Conservation (phyloP, 2,888 invertebrate species). For the Ennomos fuscantarius region DNA sequence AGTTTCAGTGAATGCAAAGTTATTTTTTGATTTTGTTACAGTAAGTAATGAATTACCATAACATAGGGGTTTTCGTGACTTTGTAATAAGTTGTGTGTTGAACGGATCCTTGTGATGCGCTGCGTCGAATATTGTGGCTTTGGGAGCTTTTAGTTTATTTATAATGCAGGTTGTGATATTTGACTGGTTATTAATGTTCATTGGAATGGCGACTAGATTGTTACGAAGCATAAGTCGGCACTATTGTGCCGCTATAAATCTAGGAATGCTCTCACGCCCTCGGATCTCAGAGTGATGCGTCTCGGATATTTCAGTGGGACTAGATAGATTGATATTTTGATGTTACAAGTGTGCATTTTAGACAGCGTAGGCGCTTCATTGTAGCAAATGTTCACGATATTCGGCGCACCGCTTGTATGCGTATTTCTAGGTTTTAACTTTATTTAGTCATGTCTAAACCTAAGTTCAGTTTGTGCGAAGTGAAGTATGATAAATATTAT, state of each 20-base stretch:
- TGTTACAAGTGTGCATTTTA: slow-evolving; percentile 22
- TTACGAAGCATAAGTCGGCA: slow-evolving; percentile 7
- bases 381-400: slow-evolving; percentile 33
- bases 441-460: slow-evolving; percentile 79
- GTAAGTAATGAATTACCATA: slow-evolving; percentile 72
- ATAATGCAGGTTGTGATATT: slow-evolving; percentile 57
- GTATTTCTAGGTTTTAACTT: slow-evolving; percentile 76
- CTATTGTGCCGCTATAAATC: slow-evolving; percentile 23
- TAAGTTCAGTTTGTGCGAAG: slow-evolving; percentile 77
- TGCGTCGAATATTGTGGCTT: slow-evolving; percentile 47
- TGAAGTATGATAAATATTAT: slow-evolving; percentile 56
- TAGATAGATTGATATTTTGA: slow-evolving; percentile 15
- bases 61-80: slow-evolving; percentile 68
- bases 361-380: slow-evolving; percentile 14
- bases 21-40: slow-evolving; percentile 57
- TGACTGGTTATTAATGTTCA: slow-evolving; percentile 41
- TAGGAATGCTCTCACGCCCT: slow-evolving; percentile 14
- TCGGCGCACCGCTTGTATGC: slow-evolving; percentile 57
- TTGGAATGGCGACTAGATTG: slow-evolving; percentile 19
- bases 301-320: neutral
- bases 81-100: slow-evolving; percentile 70
- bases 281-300: slow-evolving; percentile 11
- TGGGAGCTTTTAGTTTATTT: slow-evolving; percentile 32
- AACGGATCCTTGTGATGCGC: slow-evolving; percentile 41
- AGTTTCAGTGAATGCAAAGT: slow-evolving; percentile 60